Percentiles rank a stretch among this genome's conserved stretches.
Conservation (phyloP, 2,113 vertebrate species). For the Rynchops niger region DNA sequence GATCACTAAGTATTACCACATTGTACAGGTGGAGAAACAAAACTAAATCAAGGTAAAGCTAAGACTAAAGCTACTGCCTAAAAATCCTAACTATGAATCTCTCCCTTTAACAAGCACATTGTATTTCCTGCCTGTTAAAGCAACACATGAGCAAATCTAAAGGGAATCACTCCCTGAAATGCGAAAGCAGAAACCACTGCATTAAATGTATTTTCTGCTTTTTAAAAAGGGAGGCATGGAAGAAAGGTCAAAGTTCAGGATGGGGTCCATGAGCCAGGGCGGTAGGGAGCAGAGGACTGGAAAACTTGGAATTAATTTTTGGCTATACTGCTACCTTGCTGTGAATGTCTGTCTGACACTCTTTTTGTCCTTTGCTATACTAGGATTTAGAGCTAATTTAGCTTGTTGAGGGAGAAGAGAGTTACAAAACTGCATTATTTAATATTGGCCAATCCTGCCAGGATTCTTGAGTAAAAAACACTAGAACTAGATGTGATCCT, state of each 20-base stretch:
- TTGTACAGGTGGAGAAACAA: background rate
- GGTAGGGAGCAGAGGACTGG: background rate
- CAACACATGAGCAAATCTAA: background rate
- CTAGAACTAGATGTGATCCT: background rate
- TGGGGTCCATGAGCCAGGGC: background rate
- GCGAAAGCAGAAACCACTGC: background rate
- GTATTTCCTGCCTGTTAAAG: background rate
- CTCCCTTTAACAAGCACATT: background rate
- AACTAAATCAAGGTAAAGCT: background rate
- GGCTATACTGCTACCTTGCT: background rate
- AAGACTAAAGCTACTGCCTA: background rate
- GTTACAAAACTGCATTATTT: background rate
- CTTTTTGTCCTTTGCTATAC: background rate
- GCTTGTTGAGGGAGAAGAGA: background rate
- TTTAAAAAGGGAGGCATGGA: background rate
- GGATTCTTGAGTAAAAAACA: background rate
- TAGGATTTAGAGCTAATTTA: background rate
- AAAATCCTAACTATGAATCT: background rate
- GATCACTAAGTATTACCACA: background rate
- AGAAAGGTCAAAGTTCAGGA: background rate
- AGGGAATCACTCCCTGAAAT: background rate
- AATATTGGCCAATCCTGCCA: background rate
- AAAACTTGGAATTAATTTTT: background rate
- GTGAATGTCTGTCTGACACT: background rate
- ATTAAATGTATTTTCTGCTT: background rate